These are phyloP conservation scores for Urosaurus nigricauda DNA, from an alignment of 2,797 vertebrate genomes.

Conservation along the genomic window DNA sequence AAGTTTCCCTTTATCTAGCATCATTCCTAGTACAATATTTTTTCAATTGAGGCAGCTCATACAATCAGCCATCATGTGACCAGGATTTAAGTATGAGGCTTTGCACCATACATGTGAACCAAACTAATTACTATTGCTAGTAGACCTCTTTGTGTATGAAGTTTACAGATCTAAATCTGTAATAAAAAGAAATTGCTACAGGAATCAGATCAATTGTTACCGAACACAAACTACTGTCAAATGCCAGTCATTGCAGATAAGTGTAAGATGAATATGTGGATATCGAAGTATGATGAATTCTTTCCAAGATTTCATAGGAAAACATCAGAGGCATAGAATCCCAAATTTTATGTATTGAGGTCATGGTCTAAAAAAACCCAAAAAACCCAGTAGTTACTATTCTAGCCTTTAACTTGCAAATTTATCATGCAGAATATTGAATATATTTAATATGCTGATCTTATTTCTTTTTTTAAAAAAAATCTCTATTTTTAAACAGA, in stretches of 20 bases:
- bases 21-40: background rate
- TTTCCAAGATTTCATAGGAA: background rate
- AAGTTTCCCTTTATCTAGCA: background rate
- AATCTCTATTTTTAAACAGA: conserved; percentile 40
- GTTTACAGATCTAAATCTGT: background rate
- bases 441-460: background rate
- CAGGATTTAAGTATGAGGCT: background rate
- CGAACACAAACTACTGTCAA: background rate
- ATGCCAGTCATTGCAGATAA: background rate
- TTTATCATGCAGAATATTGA: conserved; percentile 20
- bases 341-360: background rate
- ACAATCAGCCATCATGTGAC: background rate
- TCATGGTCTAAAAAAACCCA: background rate
- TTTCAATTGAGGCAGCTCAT: background rate
- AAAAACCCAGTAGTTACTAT: background rate
- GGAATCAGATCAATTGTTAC: background rate
- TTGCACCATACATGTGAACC: background rate
- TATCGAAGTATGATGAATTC: conserved; percentile 3
- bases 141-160: background rate
- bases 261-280: background rate
- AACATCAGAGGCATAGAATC: background rate
- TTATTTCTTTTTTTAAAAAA: conserved; percentile 45
- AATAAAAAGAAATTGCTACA: background rate
- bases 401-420: background rate
- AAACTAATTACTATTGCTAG: background rate